Evolutionary conservation across 92 coral and sea anemone genomes (phyloP).

Genomic region (Isaurus tuberculatus): DNA sequence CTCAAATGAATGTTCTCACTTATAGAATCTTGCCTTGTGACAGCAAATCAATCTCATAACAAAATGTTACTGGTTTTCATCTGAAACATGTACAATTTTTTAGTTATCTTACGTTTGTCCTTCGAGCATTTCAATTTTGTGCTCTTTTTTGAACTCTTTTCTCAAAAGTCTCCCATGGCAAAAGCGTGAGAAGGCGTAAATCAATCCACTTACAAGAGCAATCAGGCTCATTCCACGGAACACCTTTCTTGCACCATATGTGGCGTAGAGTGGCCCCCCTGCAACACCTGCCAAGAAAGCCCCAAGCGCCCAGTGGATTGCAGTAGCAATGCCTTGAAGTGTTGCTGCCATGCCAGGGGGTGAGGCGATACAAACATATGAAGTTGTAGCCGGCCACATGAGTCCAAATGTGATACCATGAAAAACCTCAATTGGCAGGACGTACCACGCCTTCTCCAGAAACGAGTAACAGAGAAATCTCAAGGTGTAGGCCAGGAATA

Average conservation of each 20-base stretch:
- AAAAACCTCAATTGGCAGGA: conserved; percentile 56
- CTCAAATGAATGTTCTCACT: too few relatives aligned
- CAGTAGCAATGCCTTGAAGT: conserved; percentile 55
- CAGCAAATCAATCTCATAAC: too few relatives aligned
- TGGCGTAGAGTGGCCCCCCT: conserved; percentile 54
- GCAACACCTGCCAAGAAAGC: conserved; percentile 59
- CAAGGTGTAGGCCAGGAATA: conserved; percentile 55
- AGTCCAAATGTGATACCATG: conserved; percentile 71
- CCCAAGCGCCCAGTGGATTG: conserved; percentile 65
- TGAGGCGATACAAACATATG: conserved; percentile 57
- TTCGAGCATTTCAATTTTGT: background rate
- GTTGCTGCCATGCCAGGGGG: conserved; percentile 67
- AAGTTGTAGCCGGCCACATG: conserved; percentile 69
- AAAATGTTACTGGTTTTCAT: too few relatives aligned
- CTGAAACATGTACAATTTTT: background rate
- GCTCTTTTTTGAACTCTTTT: background rate
- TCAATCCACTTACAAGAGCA: conserved; percentile 35
- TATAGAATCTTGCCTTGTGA: too few relatives aligned
- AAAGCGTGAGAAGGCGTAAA: conserved; percentile 48
- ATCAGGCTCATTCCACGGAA: conserved; percentile 53
- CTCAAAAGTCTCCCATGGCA: background rate
- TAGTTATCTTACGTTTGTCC: background rate
- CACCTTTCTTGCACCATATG: conserved; percentile 55
- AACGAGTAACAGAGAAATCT: conserved; percentile 62
- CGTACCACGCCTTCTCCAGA: conserved; percentile 59